Conservation (phyloP, 2,888 invertebrate species). For the Germaria angustata region DNA sequence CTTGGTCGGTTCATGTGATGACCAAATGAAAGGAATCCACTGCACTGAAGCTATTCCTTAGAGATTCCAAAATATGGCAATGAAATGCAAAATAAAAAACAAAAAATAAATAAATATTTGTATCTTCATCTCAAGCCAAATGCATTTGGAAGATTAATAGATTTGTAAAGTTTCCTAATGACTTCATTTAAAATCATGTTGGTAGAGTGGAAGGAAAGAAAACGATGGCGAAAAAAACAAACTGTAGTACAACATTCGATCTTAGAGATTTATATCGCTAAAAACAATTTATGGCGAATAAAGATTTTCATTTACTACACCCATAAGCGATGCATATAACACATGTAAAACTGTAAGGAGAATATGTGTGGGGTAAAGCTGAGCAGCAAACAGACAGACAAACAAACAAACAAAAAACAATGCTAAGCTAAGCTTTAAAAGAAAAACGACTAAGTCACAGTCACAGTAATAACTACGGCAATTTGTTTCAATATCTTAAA, state of each 20-base stretch:
- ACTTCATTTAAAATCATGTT: slow-evolving; percentile 65
- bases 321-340: slow-evolving; percentile 45
- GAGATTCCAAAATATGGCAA: slow-evolving; percentile 21
- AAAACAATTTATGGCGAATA: slow-evolving; percentile 65
- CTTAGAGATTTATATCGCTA: slow-evolving; percentile 64
- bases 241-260: slow-evolving; percentile 60
- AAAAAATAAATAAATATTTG: slow-evolving; percentile 19
- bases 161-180: slow-evolving; percentile 66
- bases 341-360: slow-evolving; percentile 25
- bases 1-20: background rate
- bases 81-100: background rate
- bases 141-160: slow-evolving; percentile 64
- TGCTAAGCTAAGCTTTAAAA: slow-evolving; percentile 40
- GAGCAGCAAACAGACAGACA: background rate
- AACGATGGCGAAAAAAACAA: slow-evolving; percentile 2
- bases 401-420: background rate
- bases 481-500: slow-evolving; percentile 64
- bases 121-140: slow-evolving; percentile 53
- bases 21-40: background rate
- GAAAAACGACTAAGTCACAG: slow-evolving; percentile 49
- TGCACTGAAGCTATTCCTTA: slow-evolving; percentile 6
- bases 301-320: slow-evolving; percentile 65
- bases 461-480: slow-evolving; percentile 58
- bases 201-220: slow-evolving; percentile 23
- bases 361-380: slow-evolving; percentile 59